A percentile compares a stretch with the other conserved stretches of the same genome.
phyloP scores from a whole-genome alignment of 2,888 invertebrate genomes.

The Theretra japonica region DNA sequence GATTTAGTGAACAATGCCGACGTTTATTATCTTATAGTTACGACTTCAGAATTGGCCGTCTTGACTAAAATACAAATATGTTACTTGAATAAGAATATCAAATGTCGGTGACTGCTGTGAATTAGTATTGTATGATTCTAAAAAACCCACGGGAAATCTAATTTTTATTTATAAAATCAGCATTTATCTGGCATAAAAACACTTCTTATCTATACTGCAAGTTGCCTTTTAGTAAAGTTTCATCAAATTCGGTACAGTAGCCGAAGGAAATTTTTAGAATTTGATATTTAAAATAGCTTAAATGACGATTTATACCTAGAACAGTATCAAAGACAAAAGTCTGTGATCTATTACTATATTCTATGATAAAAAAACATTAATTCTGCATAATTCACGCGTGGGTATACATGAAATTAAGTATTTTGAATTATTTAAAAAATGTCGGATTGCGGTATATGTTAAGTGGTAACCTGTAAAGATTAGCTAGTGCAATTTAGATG shows the following conservation, averaged over 20 bases:
- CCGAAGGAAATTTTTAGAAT: too few relatives aligned
- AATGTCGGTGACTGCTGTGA: constrained; percentile 6
- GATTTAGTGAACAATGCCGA: background rate
- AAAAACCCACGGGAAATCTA: background rate
- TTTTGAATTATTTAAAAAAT: background rate
- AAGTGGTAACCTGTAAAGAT: constrained; percentile 27
- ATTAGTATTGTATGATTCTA: background rate
- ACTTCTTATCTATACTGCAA: too few relatives aligned
- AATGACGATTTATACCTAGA: too few relatives aligned
- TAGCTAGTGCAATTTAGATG: constrained; percentile 77
- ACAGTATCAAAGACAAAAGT: too few relatives aligned
- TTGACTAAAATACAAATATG: background rate
- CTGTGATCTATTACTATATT: too few relatives aligned
- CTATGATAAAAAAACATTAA: too few relatives aligned
- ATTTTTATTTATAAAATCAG: background rate
- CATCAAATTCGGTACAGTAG: too few relatives aligned
- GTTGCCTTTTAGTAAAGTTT: too few relatives aligned
- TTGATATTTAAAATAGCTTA: too few relatives aligned
- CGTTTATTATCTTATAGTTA: background rate
- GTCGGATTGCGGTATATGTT: constrained; percentile 1
- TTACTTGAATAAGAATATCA: constrained; percentile 6
- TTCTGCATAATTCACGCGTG: background rate
- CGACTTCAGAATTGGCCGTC: background rate
- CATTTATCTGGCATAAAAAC: background rate
- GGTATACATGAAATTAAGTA: background rate